Base-by-base conservation (phyloP, 2,888 invertebrate genomes). In the Acronicta leporina region DNA sequence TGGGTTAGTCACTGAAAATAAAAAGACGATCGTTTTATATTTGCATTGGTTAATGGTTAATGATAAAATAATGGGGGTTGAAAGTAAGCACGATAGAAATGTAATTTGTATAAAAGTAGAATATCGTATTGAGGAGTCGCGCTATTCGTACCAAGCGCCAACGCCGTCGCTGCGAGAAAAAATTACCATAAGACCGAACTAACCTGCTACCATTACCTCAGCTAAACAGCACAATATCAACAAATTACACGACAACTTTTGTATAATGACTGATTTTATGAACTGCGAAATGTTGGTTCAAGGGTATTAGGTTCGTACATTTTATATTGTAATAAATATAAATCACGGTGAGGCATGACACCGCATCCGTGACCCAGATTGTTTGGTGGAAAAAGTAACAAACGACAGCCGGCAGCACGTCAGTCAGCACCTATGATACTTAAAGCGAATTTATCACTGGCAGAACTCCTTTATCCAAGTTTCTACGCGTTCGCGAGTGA, bases 31-130 rank as follows among this genome's bases (percentile, higher is more conserved):
- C 79, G 79, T 84, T 86, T 82, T 81, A 82, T 85, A 90, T 92
- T 92, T 83, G 89, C 90, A 87, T 88, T 83, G 82, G 82, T 88
- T 92, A 94, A 94, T 83, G 82, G 82, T 88, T 92, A 94, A 94
- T 93, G 94, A 90, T 91, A 91, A 92, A 90, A 94, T 94, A 94
- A 94, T 94, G 87, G 91, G 87, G 88, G 82, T 83, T 86, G 92
- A 92, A 92, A 87, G 88, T 85, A 83, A 87, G 87, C 92, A 93
- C 92, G 94, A 93, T 92, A 93, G 93, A 86, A 93, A 92, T 89
- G 91, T 92, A 92, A 93, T 94, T 92, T 92, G 89, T 92, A 82
- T 91, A 89, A 92, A 93, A 90, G 88, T 91, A 90, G 87, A 88
- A 89, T 88, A 87, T 87, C 84, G 80, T 83, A 84, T 86, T 84